Evolutionary conservation across 2,797 vertebrate species (phyloP).

Genomic region (Eupleurogrammus muticus): DNA sequence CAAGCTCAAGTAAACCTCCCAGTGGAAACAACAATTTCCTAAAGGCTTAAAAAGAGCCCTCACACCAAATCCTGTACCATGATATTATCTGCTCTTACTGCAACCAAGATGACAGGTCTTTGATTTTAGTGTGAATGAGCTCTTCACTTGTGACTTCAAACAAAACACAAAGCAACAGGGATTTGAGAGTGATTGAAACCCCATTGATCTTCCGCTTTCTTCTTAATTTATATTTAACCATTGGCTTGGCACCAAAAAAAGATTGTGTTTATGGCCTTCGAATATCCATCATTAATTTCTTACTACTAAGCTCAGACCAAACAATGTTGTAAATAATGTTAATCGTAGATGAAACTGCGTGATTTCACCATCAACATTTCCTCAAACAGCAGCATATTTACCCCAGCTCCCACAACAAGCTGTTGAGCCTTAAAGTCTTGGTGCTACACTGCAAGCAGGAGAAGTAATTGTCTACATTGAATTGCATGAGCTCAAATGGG

Average conservation of each 20-base stretch:
- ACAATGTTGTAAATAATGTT: constrained; percentile 76
- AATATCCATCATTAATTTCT: constrained; percentile 83
- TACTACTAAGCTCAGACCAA: constrained; percentile 70
- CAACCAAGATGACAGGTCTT: constrained; percentile 78
- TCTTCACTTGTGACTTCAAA: constrained; percentile 84
- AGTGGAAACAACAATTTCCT: constrained; percentile 57
- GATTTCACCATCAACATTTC: constrained; percentile 61
- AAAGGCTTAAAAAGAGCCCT: constrained; percentile 52
- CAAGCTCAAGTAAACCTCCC: constrained; percentile 38
- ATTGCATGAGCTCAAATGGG: constrained; percentile 54
- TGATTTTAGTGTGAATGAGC: constrained; percentile 80
- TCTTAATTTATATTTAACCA: constrained; percentile 85
- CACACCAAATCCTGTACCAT: constrained; percentile 64
- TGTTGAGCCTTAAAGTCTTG: constrained; percentile 62
- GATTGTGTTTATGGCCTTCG: constrained; percentile 75
- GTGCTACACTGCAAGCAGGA: constrained; percentile 42
- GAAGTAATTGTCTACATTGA: constrained; percentile 56
- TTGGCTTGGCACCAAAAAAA: constrained; percentile 79
- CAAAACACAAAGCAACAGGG: constrained; percentile 80
- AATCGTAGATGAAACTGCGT: constrained; percentile 70
- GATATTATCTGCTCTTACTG: constrained; percentile 76
- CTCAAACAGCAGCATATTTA: constrained; percentile 61
- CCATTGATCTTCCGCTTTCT: constrained; percentile 84
- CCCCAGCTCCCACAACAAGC: constrained; percentile 57
- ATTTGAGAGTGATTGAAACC: constrained; percentile 82